Conservation (phyloP, 2,113 vertebrate genomes). For the Perca flavescens region DNA sequence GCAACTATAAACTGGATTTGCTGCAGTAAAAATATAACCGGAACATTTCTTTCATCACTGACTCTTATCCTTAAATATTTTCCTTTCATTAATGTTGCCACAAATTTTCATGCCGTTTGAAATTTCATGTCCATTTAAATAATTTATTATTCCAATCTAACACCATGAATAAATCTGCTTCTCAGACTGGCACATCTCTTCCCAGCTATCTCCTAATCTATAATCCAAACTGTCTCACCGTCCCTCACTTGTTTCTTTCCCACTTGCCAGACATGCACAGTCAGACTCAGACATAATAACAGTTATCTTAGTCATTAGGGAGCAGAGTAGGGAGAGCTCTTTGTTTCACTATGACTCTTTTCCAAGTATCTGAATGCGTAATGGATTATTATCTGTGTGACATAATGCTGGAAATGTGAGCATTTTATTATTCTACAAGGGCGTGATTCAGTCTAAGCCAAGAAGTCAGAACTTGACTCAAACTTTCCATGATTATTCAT, state of each 20-base stretch:
- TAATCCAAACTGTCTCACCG: conserved; percentile 9
- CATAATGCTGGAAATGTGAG: background rate
- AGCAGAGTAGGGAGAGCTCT: background rate
- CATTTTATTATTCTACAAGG: background rate
- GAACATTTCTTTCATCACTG: background rate
- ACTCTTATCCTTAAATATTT: background rate
- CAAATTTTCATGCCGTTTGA: background rate
- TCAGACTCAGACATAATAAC: conserved; percentile 14
- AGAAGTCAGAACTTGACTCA: no score
- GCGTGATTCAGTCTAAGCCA: background rate
- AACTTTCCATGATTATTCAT: no score
- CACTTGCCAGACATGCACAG: background rate
- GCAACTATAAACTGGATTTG: background rate
- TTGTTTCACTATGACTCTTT: background rate
- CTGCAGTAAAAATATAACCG: background rate
- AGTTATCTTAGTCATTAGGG: background rate
- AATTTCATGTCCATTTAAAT: background rate
- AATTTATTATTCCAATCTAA: conserved; percentile 14
- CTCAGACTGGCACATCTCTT: background rate
- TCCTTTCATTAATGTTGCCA: background rate
- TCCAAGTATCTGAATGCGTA: background rate
- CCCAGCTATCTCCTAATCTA: background rate
- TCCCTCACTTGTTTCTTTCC: background rate
- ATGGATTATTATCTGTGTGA: background rate
- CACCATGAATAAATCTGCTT: background rate